These are phyloP conservation scores for Callinectes sapidus DNA, from an alignment of 2,888 invertebrate genomes.

Conservation along the genomic window DNA sequence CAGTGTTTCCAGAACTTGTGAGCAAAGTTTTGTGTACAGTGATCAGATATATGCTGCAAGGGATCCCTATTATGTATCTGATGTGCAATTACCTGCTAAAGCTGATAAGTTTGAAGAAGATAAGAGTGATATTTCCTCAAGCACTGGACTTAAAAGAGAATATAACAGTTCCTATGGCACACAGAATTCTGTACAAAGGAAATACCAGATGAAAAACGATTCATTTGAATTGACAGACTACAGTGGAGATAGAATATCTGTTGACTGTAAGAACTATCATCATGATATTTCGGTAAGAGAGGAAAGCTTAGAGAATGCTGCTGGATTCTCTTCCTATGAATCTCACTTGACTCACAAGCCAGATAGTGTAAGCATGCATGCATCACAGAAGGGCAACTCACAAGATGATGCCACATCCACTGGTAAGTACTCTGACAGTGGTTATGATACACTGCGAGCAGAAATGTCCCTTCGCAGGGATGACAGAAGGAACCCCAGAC, in stretches of 20 bases:
- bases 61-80: conserved; percentile 71
- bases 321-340: conserved; percentile 57
- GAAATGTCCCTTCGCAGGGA: conserved; percentile 62
- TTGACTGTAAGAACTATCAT: conserved; percentile 47
- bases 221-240: conserved; percentile 43
- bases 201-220: conserved; percentile 32
- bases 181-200: conserved; percentile 50
- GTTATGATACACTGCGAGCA: conserved; percentile 75
- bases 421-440: conserved; percentile 75
- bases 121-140: conserved; percentile 43
- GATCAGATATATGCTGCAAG: conserved; percentile 68
- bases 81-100: conserved; percentile 74
- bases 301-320: conserved; percentile 50
- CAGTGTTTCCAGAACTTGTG: conserved; percentile 54
- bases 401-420: conserved; percentile 74
- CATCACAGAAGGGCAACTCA: conserved; percentile 74
- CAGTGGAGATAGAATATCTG: conserved; percentile 21
- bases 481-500: conserved; percentile 48
- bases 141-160: conserved; percentile 27
- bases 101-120: conserved; percentile 62
- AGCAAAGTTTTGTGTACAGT: conserved; percentile 69
- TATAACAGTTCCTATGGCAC: conserved; percentile 40
- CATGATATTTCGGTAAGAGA: conserved; percentile 42
- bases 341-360: conserved; percentile 53
- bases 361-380: conserved; percentile 47